phyloP scores from a whole-genome alignment of 2,797 vertebrate species.

The Chaetodon trifasciatus region DNA sequence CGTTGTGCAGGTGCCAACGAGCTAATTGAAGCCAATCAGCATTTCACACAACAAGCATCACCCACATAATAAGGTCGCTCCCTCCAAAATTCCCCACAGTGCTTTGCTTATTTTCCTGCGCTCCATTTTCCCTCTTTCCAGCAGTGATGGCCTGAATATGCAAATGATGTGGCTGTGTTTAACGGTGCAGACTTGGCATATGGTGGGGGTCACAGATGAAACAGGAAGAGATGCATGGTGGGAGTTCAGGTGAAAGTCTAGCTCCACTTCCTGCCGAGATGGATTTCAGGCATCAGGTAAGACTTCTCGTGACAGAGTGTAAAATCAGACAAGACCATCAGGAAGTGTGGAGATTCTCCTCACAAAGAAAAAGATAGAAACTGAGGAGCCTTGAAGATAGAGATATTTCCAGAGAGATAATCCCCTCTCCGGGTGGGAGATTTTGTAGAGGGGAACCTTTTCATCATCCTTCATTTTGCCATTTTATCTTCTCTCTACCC shows the following conservation, averaged over 20 bases:
- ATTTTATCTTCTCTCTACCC: constrained; percentile 51
- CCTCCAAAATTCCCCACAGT: constrained; percentile 50
- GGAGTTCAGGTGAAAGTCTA: constrained; percentile 40
- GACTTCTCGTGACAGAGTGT: background rate
- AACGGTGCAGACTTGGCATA: constrained; percentile 13
- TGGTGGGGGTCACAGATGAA: constrained; percentile 31
- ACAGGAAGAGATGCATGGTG: constrained; percentile 7
- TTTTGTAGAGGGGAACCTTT: constrained; percentile 59
- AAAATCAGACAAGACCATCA: constrained; percentile 40
- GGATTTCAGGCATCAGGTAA: constrained; percentile 25
- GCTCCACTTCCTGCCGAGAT: constrained; percentile 1
- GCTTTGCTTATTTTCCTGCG: constrained; percentile 45
- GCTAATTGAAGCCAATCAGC: constrained; percentile 76
- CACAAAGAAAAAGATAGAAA: constrained; percentile 41
- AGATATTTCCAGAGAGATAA: constrained; percentile 66
- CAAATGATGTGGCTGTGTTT: background rate
- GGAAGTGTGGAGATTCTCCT: constrained; percentile 23
- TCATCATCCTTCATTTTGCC: constrained; percentile 62
- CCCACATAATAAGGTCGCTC: constrained; percentile 58
- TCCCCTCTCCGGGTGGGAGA: constrained; percentile 52
- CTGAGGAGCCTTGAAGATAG: constrained; percentile 53
- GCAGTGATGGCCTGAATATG: constrained; percentile 20
- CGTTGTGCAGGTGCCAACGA: constrained; percentile 54
- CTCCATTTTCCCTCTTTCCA: constrained; percentile 17
- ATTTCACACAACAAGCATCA: constrained; percentile 64